Evolutionary conservation across 2,113 vertebrate genomes (phyloP), one percentile per base, ranked within the genome.

Genomic region (Lota lota): DNA sequence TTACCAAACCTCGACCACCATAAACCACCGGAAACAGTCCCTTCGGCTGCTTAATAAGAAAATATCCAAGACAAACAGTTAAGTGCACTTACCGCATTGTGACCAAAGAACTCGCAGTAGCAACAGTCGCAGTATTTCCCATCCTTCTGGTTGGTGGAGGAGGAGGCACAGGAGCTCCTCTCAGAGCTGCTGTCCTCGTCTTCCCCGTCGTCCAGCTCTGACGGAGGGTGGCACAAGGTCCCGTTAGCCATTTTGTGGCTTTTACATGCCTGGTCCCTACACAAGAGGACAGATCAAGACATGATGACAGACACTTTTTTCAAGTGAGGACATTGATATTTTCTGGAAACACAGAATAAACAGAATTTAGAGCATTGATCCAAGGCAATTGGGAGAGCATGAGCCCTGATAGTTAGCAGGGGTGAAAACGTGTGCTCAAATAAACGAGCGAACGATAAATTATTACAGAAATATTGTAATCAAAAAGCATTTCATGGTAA

Each of bases 41-140:
- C 10, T 47, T 10, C 12, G 7, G 1, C 40, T 47, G 40, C 40
- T 47, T 47, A 47, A 47, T 12, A 14, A 12, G 40, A 14, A 12
- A 47, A 47, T 47, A 5, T 33, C 28, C 3, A 33, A 33, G 28
- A 33, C 5, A 59, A n/a, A 21, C 14, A 16, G 21, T 5, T 22
- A 24, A 61, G 59, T 58, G 56, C 71, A 85, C 88, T 90, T 93
- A 99, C 97, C 94, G 97, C 96, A 0, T 98, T 99, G 88, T 99
- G 97, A 84, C 97, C 97, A 78, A 99, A 99, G 93, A 99, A 99
- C 90, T 99, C 97, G 94, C 97, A 99, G 94, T 99, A 99, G 94
- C 97, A 99, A 93, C 97, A 99, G 89, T 99, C 97, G 18, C 97
- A 99, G 93, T 99, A 99, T 83, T 99, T 99, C 75, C 97, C 97